Base-by-base conservation (phyloP, 2,888 invertebrate genomes). In the Taenaris catops region DNA sequence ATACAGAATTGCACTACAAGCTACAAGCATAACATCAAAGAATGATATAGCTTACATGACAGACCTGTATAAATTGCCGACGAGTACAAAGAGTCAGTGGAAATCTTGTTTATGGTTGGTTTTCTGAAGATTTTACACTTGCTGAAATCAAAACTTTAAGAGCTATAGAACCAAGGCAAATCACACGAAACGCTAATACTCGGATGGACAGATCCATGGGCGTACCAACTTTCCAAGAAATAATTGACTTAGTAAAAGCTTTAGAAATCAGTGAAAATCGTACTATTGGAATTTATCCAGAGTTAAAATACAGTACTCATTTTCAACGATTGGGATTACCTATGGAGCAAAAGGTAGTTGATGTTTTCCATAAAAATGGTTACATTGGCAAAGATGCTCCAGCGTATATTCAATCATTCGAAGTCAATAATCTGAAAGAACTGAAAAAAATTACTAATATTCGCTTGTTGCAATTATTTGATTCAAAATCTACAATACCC, bases 371-470 rank as follows among this genome's bases (percentile, higher is more conserved):
- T 25, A 57, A 33, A 5, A 79, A 86, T 35, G 79, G 75, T 0
- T 86, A 83, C 38, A 48, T 39, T 9, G 66, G 55, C 6, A 42
- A 47, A 6, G 37, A 55, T 0, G 65, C 69, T 21, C 79, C 78
- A 1, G 66, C 74, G 12, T 81, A 74, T 27, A 84, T 86, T 20
- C 84, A 86, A 49, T 86, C 84, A 0, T 81, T 86, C 34, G 83
- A 86, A 66, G 55, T 83, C 0, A 68, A 49, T 27, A 83, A 81
- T 49, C 58, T 86, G 25, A 78, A 76, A 46, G 58, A 67, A 41
- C 50, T 86, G 0, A 78, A 70, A 48, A 53, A 56, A 10, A 60
- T 81, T 0, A 83, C 84, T 1, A 49, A 59, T 19, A 48, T 86
- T 4, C 57, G 70, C 9, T 51, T 86, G 3, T 41, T 84, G 18